Base-by-base conservation (phyloP, 2,113 vertebrate genomes). In the Sigmodon hispidus region DNA sequence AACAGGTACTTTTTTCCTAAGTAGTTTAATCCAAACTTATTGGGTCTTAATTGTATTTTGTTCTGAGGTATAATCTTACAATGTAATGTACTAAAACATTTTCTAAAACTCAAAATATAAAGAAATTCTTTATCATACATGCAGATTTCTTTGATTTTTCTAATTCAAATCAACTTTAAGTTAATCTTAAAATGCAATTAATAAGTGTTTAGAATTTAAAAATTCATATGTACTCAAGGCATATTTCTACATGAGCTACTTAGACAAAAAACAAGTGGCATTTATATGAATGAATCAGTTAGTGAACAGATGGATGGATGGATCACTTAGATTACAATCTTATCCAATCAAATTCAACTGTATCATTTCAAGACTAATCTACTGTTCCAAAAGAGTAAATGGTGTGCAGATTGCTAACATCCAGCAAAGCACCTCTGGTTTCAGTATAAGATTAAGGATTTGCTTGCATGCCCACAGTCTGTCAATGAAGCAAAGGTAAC, bases 81-180 rank as follows among this genome's bases (percentile, higher is more conserved):
- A n/a, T 40, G 79, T 83, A 83, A 26, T 59, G 43, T 26, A 59
- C 15, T 29, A 83, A 26, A 22, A 29, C 2, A 36, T 36, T 81
- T 57, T 72, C 24, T 69, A 48, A 55, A 90, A 36, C 5, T 83
- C 4, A 34, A 19, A 5, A 63, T 90, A 65, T 61, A 84, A n/a
- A n/a, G n/a, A n/a, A n/a, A n/a, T n/a, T n/a, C n/a, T n/a, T n/a
- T n/a, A n/a, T 89, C 43, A 63, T 21, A 45, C 1, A 75, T 12
- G 7, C 36, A 85, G 16, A 79, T 6, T 63, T 2, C 79, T 76
- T 93, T 70, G 73, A 50, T 9, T 87, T 87, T 91, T 95, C 36
- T 85, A 80, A 94, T 26, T 91, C 45, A 90, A 75, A 92, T 22
- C 19, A 90, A 86, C 57, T 90, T 69, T 80, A 76, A 92, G 6